These are phyloP conservation scores for Mormyrus hasselquistii DNA, from an alignment of 2,797 vertebrate species.

Conservation along the genomic window DNA sequence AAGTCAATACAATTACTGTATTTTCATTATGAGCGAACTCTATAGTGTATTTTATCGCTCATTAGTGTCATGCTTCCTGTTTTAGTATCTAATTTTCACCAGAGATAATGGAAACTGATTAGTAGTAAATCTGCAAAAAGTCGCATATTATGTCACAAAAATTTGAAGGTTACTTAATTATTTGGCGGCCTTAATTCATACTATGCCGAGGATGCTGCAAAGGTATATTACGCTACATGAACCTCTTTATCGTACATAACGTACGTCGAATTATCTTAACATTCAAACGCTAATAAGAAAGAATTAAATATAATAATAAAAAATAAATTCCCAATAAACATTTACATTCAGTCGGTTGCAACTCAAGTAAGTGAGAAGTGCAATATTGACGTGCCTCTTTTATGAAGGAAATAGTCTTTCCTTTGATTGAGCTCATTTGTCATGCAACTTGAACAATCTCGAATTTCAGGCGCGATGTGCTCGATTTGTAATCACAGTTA, in stretches of 20 bases:
- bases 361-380: slow-evolving; percentile 73
- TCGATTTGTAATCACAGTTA: slow-evolving; percentile 4
- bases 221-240: neutral
- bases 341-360: slow-evolving; percentile 48
- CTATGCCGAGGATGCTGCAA: neutral
- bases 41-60: neutral
- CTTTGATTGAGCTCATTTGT: slow-evolving; percentile 12
- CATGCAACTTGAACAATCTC: neutral
- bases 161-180: neutral
- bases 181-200: neutral
- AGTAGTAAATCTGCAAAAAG: neutral
- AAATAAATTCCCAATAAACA: neutral
- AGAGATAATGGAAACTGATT: neutral
- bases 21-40: neutral
- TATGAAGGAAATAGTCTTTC: slow-evolving; percentile 1
- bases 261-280: neutral
- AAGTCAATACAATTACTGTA: neutral
- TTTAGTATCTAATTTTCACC: neutral
- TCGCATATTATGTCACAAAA: neutral
- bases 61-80: neutral
- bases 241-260: neutral
- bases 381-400: slow-evolving; percentile 35
- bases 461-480: neutral
- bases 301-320: neutral
- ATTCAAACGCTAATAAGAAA: neutral